Conservation (phyloP, 2,113 vertebrate species). For the Prolemur simus region DNA sequence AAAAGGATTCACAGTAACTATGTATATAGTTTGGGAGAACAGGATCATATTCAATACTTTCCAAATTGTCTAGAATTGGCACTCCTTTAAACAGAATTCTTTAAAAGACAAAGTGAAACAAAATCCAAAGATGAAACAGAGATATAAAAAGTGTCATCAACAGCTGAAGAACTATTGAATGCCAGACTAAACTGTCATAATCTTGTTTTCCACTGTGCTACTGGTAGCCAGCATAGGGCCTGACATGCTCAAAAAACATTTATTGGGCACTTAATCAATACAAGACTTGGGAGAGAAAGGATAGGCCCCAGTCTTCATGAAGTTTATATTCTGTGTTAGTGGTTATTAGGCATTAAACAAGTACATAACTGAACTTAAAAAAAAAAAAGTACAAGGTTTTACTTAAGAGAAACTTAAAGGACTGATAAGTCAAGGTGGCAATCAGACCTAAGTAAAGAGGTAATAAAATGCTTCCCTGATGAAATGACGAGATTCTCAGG, state of each 20-base stretch:
- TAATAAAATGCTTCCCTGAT: slow-evolving; percentile 1
- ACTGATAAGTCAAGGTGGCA: background rate
- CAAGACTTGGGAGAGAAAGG: background rate
- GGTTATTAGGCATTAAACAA: background rate
- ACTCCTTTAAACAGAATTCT: background rate
- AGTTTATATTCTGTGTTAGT: background rate
- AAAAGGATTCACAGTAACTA: background rate
- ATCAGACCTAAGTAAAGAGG: background rate
- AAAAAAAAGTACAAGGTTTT: background rate
- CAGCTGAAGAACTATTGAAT: background rate
- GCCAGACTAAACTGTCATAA: background rate
- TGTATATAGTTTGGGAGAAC: background rate
- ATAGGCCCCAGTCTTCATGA: background rate
- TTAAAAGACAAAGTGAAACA: slow-evolving; percentile 3
- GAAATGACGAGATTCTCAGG: background rate
- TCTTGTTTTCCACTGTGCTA: background rate
- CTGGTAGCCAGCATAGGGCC: background rate
- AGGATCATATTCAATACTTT: background rate
- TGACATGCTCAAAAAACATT: background rate
- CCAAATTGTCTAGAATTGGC: background rate
- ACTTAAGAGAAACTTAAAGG: background rate
- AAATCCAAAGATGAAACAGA: background rate
- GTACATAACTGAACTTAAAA: background rate
- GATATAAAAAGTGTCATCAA: background rate
- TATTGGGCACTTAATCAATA: background rate